Percentiles rank a stretch among this genome's conserved stretches.
These are phyloP conservation scores for Hippopotamyrus pictus DNA, from an alignment of 2,797 vertebrate genomes.

Conservation along the genomic window DNA sequence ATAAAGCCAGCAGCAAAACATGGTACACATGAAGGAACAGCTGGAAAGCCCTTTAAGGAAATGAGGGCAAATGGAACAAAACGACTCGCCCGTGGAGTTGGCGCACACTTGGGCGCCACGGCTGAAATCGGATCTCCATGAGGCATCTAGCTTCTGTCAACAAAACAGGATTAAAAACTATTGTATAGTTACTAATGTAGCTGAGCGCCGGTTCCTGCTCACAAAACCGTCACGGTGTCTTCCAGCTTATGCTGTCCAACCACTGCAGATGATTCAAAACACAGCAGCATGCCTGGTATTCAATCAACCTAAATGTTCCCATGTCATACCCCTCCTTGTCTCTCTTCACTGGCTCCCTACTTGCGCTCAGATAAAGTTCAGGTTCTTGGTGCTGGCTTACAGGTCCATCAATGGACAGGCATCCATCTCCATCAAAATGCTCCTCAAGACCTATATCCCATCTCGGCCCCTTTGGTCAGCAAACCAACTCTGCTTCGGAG, in stretches of 20 bases:
- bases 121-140: not conserved
- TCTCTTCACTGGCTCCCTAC: not conserved
- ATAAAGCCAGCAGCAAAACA: conserved; percentile 42
- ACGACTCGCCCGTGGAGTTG: not conserved
- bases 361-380: not conserved
- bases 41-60: conserved; percentile 22
- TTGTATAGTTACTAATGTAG: not conserved
- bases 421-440: not conserved
- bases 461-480: not conserved
- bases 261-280: not conserved
- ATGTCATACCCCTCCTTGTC: not conserved
- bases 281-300: not conserved
- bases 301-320: not conserved
- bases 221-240: not conserved
- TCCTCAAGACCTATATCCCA: not conserved
- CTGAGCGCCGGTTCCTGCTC: not conserved
- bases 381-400: not conserved
- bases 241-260: not conserved
- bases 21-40: conserved; percentile 29
- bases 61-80: not conserved
- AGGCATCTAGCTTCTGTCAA: not conserved
- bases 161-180: not conserved
- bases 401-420: not conserved
- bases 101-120: not conserved
- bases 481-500: not conserved